A percentile compares a stretch with the other conserved stretches of the same genome.
Evolutionary conservation across 2,888 invertebrate species (phyloP).

Genomic region (Dasypolia templi): DNA sequence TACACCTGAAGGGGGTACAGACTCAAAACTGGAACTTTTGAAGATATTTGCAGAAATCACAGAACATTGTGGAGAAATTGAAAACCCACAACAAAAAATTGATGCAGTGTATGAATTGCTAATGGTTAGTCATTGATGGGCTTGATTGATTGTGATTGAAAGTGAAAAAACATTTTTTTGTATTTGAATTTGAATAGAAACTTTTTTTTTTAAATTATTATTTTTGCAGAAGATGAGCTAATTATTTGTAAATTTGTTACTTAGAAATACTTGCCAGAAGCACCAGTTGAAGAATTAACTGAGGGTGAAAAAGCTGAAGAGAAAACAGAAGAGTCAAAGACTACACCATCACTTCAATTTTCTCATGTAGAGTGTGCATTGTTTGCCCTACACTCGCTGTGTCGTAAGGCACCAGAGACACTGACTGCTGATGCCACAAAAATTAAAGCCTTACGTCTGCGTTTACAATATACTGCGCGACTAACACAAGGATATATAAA

Average conservation of each 20-base stretch:
- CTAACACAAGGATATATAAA: slow-evolving; percentile 96
- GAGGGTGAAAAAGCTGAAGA: slow-evolving; percentile 82
- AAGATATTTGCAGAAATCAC: slow-evolving; percentile 97
- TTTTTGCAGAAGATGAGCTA: neutral
- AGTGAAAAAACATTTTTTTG: too few relatives aligned
- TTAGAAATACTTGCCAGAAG: slow-evolving; percentile 96
- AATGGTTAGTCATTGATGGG: slow-evolving; percentile 93
- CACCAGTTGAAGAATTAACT: slow-evolving; percentile 92
- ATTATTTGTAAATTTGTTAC: slow-evolving; percentile 59
- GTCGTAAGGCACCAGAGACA: slow-evolving; percentile 94
- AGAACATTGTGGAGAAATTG: slow-evolving; percentile 94
- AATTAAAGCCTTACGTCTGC: slow-evolving; percentile 95
- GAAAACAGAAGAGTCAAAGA: slow-evolving; percentile 80
- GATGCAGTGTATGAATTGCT: slow-evolving; percentile 94
- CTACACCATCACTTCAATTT: slow-evolving; percentile 96
- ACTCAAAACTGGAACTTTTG: slow-evolving; percentile 94
- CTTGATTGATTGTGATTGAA: too few relatives aligned
- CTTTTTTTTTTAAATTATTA: too few relatives aligned
- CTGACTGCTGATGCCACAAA: slow-evolving; percentile 93
- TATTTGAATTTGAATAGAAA: too few relatives aligned
- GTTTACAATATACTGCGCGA: slow-evolving; percentile 97
- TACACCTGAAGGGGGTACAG: slow-evolving; percentile 90
- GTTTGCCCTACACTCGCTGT: slow-evolving; percentile 94
- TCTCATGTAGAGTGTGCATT: slow-evolving; percentile 98
- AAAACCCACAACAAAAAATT: slow-evolving; percentile 93